Conservation (phyloP, 2,797 vertebrate species). For the Sebastiscus tertius region DNA sequence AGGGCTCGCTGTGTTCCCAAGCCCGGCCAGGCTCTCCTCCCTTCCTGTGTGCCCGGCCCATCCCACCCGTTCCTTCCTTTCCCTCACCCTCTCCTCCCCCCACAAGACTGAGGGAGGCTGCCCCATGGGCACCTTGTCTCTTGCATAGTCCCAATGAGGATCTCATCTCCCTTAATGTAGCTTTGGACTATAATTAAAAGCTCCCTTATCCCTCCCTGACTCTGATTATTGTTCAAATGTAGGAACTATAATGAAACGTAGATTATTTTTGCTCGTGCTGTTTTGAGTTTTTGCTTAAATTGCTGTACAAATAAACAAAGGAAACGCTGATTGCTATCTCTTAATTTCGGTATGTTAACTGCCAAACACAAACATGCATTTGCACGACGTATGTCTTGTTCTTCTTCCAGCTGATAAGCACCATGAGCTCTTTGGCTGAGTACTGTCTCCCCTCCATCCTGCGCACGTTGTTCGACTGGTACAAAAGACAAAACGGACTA, state of each 20-base stretch:
- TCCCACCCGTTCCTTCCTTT: constrained; percentile 90
- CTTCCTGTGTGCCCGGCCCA: constrained; percentile 90
- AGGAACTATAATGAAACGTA: constrained; percentile 1
- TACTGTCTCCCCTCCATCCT: constrained; percentile 97
- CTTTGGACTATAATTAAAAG: neutral
- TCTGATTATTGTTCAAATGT: neutral
- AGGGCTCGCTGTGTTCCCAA: constrained; percentile 87
- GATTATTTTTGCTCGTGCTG: neutral
- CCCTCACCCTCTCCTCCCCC: constrained; percentile 44
- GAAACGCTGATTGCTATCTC: constrained; percentile 61
- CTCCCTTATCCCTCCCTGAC: neutral
- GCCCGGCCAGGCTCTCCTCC: constrained; percentile 87
- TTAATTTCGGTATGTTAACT: constrained; percentile 52
- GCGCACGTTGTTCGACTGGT: constrained; percentile 98
- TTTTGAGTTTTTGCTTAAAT: constrained; percentile 9
- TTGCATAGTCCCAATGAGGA: constrained; percentile 14
- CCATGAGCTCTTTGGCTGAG: constrained; percentile 97
- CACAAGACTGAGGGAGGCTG: constrained; percentile 39
- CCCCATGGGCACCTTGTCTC: constrained; percentile 59
- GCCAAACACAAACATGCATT: constrained; percentile 50
- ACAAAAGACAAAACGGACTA: constrained; percentile 95
- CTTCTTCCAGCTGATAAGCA: constrained; percentile 90
- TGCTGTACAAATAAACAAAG: constrained; percentile 64
- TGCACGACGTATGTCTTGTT: constrained; percentile 32
- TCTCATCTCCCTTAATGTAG: constrained; percentile 1